Conservation (phyloP, 64 coral and sea anemone species). For the Stichodactyla helianthus region DNA sequence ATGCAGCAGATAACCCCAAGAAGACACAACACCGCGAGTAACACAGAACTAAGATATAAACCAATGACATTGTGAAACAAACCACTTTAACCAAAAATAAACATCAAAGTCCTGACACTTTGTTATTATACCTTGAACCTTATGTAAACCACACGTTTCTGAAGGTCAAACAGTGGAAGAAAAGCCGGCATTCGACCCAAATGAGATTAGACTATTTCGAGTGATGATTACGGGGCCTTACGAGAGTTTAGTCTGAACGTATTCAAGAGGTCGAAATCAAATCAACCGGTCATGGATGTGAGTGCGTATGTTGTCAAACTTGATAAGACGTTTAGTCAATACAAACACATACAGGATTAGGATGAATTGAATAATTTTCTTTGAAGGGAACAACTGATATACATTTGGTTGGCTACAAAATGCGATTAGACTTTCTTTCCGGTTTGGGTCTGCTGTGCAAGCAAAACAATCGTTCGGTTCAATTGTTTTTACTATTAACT, state of each 20-base stretch:
- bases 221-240: not conserved
- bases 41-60: not conserved
- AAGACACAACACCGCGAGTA: not conserved
- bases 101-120: not conserved
- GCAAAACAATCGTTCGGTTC: not conserved
- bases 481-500: constrained; percentile 24
- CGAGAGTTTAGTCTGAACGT: not conserved
- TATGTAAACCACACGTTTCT: not conserved
- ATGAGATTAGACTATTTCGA: not conserved
- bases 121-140: constrained; percentile 5
- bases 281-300: not conserved
- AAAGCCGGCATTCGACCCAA: not conserved
- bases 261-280: not conserved
- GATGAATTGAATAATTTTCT: not conserved
- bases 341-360: not conserved
- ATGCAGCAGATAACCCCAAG: constrained; percentile 2
- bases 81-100: not conserved
- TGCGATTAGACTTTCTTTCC: constrained; percentile 3
- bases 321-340: constrained; percentile 9
- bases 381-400: not conserved
- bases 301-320: not conserved
- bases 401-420: not conserved
- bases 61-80: not conserved
- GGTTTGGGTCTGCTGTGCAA: not conserved
- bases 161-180: not conserved